Conservation (phyloP, 2,113 vertebrate species). For the Eulemur rufifrons region DNA sequence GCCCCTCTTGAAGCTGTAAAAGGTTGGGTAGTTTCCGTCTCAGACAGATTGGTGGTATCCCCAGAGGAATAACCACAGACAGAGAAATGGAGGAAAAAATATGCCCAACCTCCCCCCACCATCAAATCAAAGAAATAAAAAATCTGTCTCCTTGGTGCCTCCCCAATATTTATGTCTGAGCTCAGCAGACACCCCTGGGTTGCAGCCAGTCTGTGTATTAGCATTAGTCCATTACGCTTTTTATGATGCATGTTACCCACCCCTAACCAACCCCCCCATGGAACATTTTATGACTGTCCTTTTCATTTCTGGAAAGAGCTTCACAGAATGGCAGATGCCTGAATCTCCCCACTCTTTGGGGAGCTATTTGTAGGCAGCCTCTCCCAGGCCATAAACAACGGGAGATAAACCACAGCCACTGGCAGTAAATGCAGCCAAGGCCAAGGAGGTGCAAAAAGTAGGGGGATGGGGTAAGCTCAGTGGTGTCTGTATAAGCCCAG, state of each 20-base stretch:
- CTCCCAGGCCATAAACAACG: conserved; percentile 24
- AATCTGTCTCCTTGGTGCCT: conserved; percentile 66
- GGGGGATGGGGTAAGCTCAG: neutral
- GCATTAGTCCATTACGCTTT: conserved; percentile 70
- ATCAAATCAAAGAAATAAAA: conserved; percentile 65
- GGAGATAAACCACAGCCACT: conserved; percentile 20
- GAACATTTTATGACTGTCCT: conserved; percentile 67
- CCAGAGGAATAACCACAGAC: conserved; percentile 14
- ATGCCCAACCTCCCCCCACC: conserved; percentile 23
- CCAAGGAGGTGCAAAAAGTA: neutral
- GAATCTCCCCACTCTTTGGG: conserved; percentile 54
- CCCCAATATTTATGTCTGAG: conserved; percentile 63
- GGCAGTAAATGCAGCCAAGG: neutral
- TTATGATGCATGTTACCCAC: conserved; percentile 52
- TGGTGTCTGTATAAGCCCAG: neutral
- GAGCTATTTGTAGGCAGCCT: conserved; percentile 71
- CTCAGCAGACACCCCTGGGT: conserved; percentile 65
- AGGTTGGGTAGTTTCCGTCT: neutral
- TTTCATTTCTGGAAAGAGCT: conserved; percentile 73
- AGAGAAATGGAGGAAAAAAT: conserved; percentile 44
- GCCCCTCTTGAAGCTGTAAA: neutral
- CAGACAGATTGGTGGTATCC: conserved; percentile 16
- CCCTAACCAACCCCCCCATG: neutral
- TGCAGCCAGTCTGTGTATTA: conserved; percentile 64
- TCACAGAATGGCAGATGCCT: conserved; percentile 70